These are phyloP conservation scores for Tricholaema leucomelas DNA, from an alignment of 2,113 vertebrate genomes.

Conservation along the genomic window DNA sequence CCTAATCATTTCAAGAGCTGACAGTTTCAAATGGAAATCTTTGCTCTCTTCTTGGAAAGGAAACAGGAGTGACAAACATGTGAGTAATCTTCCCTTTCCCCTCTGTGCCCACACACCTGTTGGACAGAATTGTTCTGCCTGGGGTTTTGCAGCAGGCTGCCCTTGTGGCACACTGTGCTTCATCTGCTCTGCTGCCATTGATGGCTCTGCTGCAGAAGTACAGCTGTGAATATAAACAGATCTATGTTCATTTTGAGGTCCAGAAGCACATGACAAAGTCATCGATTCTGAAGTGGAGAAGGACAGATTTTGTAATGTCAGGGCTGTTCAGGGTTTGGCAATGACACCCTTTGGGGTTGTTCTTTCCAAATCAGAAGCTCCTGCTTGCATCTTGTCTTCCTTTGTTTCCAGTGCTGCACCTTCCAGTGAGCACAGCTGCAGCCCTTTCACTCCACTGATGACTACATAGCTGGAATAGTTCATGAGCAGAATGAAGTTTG, in stretches of 20 bases:
- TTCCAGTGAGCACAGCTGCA: not conserved
- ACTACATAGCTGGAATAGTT: not conserved
- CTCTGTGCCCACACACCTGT: not conserved
- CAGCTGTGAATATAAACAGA: constrained; percentile 26
- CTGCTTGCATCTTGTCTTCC: not conserved
- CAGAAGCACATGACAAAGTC: not conserved
- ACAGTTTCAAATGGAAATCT: not conserved
- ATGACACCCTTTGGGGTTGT: not conserved
- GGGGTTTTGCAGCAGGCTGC: not conserved
- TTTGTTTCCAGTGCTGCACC: not conserved
- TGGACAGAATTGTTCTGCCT: not conserved
- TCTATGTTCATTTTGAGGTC: constrained; percentile 45
- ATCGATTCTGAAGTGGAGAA: constrained; percentile 11
- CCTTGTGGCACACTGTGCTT: not conserved
- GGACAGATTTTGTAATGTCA: not conserved
- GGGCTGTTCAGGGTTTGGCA: not conserved
- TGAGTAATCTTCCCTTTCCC: constrained; percentile 1
- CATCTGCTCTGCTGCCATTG: not conserved
- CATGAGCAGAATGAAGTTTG: not conserved
- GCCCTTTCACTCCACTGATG: not conserved
- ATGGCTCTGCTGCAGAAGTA: not conserved
- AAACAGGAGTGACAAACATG: not conserved
- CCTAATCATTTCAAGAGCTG: not conserved
- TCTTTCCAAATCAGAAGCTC: not conserved
- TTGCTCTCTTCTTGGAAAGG: not conserved